These are phyloP conservation scores for Anthophora plumipes DNA, from an alignment of 2,888 invertebrate species.

Conservation along the genomic window DNA sequence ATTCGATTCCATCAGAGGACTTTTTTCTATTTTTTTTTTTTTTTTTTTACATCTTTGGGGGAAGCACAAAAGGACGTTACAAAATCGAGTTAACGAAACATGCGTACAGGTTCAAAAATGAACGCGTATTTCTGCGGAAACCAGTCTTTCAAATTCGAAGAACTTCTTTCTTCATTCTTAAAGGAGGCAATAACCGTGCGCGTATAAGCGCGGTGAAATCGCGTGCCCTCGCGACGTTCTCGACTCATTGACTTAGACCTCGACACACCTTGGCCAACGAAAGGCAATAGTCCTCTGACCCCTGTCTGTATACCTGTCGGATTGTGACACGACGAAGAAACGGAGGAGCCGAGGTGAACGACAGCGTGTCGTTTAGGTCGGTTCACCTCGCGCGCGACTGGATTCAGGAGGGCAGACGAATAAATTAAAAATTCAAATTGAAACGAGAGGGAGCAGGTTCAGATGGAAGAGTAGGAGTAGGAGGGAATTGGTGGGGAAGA, in stretches of 20 bases:
- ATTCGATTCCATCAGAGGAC: background rate
- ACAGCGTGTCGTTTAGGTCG: background rate
- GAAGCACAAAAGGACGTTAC: background rate
- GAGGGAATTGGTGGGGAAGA: no score
- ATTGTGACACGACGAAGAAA: background rate
- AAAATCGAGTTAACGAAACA: background rate
- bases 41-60: background rate
- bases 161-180: background rate
- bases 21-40: no score
- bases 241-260: slow-evolving; percentile 6
- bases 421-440: slow-evolving; percentile 16
- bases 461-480: background rate
- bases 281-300: slow-evolving; percentile 13
- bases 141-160: background rate
- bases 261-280: slow-evolving; percentile 22
- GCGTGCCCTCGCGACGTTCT: slow-evolving; percentile 7
- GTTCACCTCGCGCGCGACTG: background rate
- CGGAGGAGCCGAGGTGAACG: slow-evolving; percentile 4
- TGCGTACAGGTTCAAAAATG: background rate
- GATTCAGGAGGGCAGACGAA: background rate
- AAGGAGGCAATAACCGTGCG: background rate
- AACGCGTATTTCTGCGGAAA: background rate
- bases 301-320: background rate
- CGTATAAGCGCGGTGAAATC: background rate
- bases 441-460: no score